Evolutionary conservation across 2,113 vertebrate species (phyloP).

Genomic region (Odobenus rosmarus): DNA sequence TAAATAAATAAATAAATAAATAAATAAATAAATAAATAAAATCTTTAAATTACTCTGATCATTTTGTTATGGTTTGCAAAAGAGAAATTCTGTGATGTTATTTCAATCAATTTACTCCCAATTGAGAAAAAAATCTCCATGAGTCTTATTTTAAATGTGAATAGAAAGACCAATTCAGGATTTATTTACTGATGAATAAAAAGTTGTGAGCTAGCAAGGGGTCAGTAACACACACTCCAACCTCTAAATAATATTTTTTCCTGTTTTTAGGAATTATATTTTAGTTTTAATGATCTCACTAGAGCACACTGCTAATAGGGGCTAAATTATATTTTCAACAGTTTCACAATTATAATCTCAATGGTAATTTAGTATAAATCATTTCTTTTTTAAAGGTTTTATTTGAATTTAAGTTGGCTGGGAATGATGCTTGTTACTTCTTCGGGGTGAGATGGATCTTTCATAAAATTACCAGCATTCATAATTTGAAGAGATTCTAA

Average conservation of each 20-base stretch:
- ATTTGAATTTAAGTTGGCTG: neutral
- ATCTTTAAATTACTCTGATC: neutral
- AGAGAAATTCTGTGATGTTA: neutral
- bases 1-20: neutral
- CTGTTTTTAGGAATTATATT: neutral
- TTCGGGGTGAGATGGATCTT: neutral
- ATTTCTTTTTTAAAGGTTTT: neutral
- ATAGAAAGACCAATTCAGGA: neutral
- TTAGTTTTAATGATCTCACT: neutral
- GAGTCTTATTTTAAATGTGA: neutral
- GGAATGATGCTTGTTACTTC: neutral
- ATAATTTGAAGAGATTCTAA: constrained; percentile 33
- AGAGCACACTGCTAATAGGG: neutral
- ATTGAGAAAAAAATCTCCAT: neutral
- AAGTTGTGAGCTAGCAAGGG: neutral
- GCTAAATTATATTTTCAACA: neutral
- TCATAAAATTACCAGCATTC: neutral
- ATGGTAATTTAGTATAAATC: neutral
- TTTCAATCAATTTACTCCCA: neutral
- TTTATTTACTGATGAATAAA: neutral
- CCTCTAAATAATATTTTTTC: neutral
- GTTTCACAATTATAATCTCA: neutral
- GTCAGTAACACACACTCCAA: neutral
- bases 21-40: neutral
- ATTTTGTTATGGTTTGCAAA: neutral